Conservation (phyloP, 2,797 vertebrate species). For the Anabacerthia variegaticeps region DNA sequence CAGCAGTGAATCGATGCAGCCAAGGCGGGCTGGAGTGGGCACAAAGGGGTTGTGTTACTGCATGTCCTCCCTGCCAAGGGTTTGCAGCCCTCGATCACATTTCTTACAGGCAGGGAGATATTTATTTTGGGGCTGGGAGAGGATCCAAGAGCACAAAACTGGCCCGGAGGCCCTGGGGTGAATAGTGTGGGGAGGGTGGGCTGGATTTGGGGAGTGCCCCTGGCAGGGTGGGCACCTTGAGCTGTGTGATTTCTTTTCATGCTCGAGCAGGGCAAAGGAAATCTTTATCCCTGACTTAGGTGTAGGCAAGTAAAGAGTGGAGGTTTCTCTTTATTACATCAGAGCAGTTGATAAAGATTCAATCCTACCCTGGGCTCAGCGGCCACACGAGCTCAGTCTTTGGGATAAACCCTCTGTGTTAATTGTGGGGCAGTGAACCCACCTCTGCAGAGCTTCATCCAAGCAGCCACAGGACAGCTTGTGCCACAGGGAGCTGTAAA, state of each 20-base stretch:
- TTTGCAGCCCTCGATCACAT: neutral
- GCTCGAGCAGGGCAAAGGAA: neutral
- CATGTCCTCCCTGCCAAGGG: neutral
- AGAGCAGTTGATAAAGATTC: neutral
- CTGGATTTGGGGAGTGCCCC: neutral
- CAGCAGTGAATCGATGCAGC: neutral
- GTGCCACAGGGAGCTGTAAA: neutral
- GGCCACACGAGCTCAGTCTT: neutral
- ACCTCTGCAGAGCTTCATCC: neutral
- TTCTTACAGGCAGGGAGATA: neutral
- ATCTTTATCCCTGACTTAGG: neutral
- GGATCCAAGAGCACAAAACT: neutral
- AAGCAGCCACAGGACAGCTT: neutral
- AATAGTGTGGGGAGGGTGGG: neutral
- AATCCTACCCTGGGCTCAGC: neutral
- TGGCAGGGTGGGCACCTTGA: accelerated
- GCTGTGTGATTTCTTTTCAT: neutral
- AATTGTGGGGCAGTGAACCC: neutral
- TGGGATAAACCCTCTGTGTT: neutral
- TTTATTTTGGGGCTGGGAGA: neutral
- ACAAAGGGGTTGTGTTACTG: neutral
- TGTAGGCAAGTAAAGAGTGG: neutral
- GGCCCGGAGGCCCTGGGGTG: neutral
- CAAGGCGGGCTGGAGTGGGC: neutral
- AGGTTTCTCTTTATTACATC: neutral